Evolutionary conservation across 2,797 vertebrate genomes (phyloP), one percentile per base, ranked within the genome.

Genomic region (Alectoris magna): DNA sequence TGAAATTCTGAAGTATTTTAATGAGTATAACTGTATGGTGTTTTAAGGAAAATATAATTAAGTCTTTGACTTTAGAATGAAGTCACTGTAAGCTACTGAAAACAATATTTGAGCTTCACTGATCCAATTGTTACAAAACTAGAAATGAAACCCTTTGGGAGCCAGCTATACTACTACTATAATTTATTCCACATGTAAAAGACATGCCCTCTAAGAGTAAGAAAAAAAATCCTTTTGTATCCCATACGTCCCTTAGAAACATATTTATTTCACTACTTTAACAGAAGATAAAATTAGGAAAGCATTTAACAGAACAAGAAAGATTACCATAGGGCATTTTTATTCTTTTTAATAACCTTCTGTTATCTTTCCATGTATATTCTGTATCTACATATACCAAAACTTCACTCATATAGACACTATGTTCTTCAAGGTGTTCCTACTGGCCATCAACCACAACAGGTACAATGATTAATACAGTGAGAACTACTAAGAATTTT

Each of bases 81-180:
- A 72, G 4, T 34, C 24, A 70, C 9, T 6, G 0, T 22, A 58
- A 43, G 17, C 18, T 73, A 24, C 13, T 84, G 53, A 73, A 27
- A 87, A 76, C 14, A 84, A 53, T 21, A 59, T 31, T 9, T 59
- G 21, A 84, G 43, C 23, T 69, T 87, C 36, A 87, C 34, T 68
- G 58, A 95, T 58, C 14, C 24, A 71, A n/a, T 10, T 66, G 17
- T 68, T 85, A 12, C 14, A 81, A 56, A 68, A 36, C 19, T 39
- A 75, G 22, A 78, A 83, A 91, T 29, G 1, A 81, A 83, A 76
- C 68, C 31, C 63, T 68, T 7, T 55, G 22, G 36, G 60, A 91
- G 46, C 3, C n/a, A 93, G 59, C 11, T 46, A 29, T 39, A 87
- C 34, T 72, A 62, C 23, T 69, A 38, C 26, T 58, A 70, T 31